Base-by-base conservation (phyloP, 2,888 invertebrate species). In the Ormyrus rosae region DNA sequence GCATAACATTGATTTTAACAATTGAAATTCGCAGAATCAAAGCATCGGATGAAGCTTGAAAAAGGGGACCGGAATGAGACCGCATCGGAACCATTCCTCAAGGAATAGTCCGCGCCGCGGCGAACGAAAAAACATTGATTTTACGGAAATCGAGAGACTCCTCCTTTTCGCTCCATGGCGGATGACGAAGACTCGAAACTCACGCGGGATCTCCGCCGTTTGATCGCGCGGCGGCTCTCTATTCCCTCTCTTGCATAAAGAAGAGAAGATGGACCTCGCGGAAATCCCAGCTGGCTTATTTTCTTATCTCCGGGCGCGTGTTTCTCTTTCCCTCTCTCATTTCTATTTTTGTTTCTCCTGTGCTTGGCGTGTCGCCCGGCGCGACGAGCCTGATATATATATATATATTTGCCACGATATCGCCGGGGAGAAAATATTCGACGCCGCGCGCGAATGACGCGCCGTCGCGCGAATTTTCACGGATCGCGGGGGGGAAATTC, bases 251-350 rank as follows among this genome's bases (percentile, higher is more conserved):
- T 60, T 76, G 67, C 76, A 63, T 80, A 72, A 76, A 68, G 69
- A 76, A 80, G 50, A 72, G 19, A 72, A 70, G 75, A 70, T 13
- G 70, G 61, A 65, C 80, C 46, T 13, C 61, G 64, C 9, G n/a
- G 50, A 76, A 77, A 72, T 69, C 81, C 77, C 70, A 19, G 45
- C 53, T 63, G 77, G 72, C 81, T 81, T 77, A 81, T 81, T 81
- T 77, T 72, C 72, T 81, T 81, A 77, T 81, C 76, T 76, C 34
- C 34, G 34, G 45, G 10, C 10, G 61, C 34, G 9, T 10, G 45
- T 55, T 51, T 48, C 70, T 56, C 50, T 46, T 64, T 48, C 48
- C n/a, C 34, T 46, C 34, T 8, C n/a, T 68, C 71, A 65, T 80
- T 76, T 75, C 61, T 75, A 63, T 60, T 70, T 80, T 76, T 71